Evolutionary conservation across 2,888 invertebrate genomes (phyloP).

Genomic region (Leptothorax acervorum): DNA sequence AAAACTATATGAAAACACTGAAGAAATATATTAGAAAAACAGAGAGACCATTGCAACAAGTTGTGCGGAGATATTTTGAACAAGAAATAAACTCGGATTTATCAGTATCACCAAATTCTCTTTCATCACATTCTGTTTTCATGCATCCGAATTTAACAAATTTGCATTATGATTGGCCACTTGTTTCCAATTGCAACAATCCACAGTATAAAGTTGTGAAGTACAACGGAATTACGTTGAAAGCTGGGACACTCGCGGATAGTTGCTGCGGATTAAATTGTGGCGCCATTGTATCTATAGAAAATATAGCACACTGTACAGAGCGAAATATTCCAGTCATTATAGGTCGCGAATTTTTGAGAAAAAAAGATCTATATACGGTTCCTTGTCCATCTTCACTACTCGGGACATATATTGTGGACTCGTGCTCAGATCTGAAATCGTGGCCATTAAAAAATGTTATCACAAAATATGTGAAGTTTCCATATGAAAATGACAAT

Average conservation of each 20-base stretch:
- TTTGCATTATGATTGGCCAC: neutral
- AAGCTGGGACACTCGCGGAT: neutral
- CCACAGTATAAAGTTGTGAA: constrained; percentile 10
- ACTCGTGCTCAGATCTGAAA: neutral
- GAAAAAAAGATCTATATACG: neutral
- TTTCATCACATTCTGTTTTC: neutral
- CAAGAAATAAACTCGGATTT: neutral
- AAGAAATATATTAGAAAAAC: constrained; percentile 18
- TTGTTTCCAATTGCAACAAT: neutral
- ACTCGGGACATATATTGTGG: neutral
- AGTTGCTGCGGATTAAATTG: neutral
- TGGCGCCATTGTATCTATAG: neutral
- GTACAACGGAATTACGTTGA: constrained; percentile 7
- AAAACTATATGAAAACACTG: constrained; percentile 21
- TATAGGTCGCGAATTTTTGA: neutral
- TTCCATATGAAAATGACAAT: neutral
- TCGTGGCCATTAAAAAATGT: constrained; percentile 14
- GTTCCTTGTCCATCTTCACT: neutral
- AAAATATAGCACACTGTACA: constrained; percentile 1
- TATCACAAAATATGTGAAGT: neutral
- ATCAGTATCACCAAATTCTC: neutral
- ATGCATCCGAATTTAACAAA: neutral
- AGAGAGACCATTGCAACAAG: constrained; percentile 30
- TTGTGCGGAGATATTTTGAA: neutral
- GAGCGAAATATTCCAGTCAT: neutral